Conservation (phyloP, 2,113 vertebrate species). For the Taurulus bubalis region DNA sequence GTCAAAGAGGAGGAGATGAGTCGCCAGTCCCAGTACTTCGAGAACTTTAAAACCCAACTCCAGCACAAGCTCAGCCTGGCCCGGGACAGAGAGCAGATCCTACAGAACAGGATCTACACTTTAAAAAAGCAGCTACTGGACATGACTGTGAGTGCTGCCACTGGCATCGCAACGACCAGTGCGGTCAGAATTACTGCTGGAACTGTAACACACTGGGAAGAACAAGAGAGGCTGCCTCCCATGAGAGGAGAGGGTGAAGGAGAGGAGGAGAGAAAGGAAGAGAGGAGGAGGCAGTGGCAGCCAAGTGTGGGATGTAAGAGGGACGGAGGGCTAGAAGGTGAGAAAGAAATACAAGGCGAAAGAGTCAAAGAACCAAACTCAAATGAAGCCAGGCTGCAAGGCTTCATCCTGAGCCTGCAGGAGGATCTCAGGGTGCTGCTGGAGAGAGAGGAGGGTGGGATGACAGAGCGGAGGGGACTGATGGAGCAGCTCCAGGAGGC, state of each 20-base stretch:
- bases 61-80: slow-evolving; percentile 79
- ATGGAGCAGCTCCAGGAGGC: slow-evolving; percentile 75
- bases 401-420: slow-evolving; percentile 60
- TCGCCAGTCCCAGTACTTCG: slow-evolving; percentile 86
- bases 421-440: slow-evolving; percentile 78
- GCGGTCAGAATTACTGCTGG: slow-evolving; percentile 61
- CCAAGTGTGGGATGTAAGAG: slow-evolving; percentile 14
- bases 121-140: slow-evolving; percentile 85
- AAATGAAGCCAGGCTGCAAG: slow-evolving; percentile 70
- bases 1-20: slow-evolving; percentile 86
- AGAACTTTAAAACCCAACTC: slow-evolving; percentile 85
- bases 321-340: not conserved
- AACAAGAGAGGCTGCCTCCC: slow-evolving; percentile 61
- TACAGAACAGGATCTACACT: slow-evolving; percentile 80
- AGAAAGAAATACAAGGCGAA: not conserved
- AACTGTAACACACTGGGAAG: slow-evolving; percentile 49
- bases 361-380: slow-evolving; percentile 43
- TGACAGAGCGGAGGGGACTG: slow-evolving; percentile 70
- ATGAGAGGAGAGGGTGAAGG: slow-evolving; percentile 78
- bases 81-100: slow-evolving; percentile 80
- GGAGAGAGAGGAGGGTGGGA: slow-evolving; percentile 73
- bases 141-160: slow-evolving; percentile 75
- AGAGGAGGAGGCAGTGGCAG: slow-evolving; percentile 57
- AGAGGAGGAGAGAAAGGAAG: slow-evolving; percentile 73
- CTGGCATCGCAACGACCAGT: slow-evolving; percentile 32